Evolutionary conservation across 2,797 vertebrate species (phyloP).

Genomic region (Fringilla coelebs): DNA sequence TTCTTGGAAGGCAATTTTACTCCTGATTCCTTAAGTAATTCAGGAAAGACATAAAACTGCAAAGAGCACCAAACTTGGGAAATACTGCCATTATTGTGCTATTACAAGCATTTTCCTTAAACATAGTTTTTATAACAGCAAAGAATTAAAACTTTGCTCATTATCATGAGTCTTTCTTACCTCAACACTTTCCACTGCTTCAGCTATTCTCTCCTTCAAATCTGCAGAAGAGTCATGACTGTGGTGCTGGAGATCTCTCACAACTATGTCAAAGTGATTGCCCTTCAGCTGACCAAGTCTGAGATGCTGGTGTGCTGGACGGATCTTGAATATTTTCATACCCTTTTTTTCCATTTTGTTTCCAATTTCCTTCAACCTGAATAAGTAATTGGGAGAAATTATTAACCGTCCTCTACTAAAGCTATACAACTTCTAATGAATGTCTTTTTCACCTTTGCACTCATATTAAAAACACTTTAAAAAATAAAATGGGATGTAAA

Average conservation of each 20-base stretch:
- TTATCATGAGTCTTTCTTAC: constrained; percentile 66
- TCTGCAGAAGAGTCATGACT: constrained; percentile 41
- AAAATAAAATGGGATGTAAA: not conserved
- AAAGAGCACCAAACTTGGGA: not conserved
- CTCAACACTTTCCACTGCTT: constrained; percentile 86
- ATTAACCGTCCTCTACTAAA: not conserved
- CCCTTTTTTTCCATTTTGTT: constrained; percentile 81
- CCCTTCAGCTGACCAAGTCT: constrained; percentile 88
- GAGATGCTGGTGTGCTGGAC: constrained; percentile 78
- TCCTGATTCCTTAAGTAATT: not conserved
- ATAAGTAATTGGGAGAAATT: constrained; percentile 1
- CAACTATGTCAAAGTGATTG: constrained; percentile 90
- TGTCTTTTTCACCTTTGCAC: not conserved
- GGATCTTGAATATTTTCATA: constrained; percentile 82
- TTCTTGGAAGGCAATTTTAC: not conserved
- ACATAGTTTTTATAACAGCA: not conserved
- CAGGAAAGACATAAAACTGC: not conserved
- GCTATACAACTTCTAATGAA: not conserved
- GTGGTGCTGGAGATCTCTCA: constrained; percentile 82
- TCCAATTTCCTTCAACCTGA: constrained; percentile 82
- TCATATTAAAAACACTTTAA: not conserved
- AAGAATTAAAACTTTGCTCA: not conserved
- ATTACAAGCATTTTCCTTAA: not conserved
- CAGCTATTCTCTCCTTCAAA: constrained; percentile 79
- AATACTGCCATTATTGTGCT: not conserved